Evolutionary conservation across 2,113 vertebrate species (phyloP), one percentile per base, ranked within the genome.

Genomic region (Hippocampus mohnikei): DNA sequence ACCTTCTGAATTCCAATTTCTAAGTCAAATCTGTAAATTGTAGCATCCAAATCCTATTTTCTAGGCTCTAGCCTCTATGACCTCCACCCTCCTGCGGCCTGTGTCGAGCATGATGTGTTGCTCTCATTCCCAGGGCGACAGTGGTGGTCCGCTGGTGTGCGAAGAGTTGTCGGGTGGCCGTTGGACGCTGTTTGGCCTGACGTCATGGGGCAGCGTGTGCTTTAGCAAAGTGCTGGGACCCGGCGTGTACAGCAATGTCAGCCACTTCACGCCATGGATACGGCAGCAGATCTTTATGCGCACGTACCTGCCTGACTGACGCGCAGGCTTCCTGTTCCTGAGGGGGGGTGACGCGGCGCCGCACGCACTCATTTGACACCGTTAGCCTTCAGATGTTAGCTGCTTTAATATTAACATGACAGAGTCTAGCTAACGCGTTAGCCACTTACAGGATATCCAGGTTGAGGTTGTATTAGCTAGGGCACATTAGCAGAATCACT

Each of bases 201-300:
- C 96, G 3, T 97, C 96, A 0, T 98, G 95, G 95, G 96, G 96
- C 70, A 95, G 94, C 0, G 93, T 96, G 60, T 97, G 95, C 83
- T 97, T 96, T 90, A 95, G 94, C 77, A 96, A 95, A 80, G 92
- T 95, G 25, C 86, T 95, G 61, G 95, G 95, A 41, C 96, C 96
- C 3, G 96, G 96, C 15, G 94, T 98, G 63, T 98, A 98, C 78
- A 95, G 94, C 85, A 98, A 98, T 0, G 95, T 98, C 67, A 94
- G 94, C 3, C 94, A 96, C 85, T 96, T 98, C 80, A 88, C 91
- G 1, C 86, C 93, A 61, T 98, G 96, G 96, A 96, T 97, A 74
- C 91, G 94, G 70, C 94, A 94, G 72, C 94, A 97, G 88, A 95
- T 98, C 81, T 97, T 96, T 76, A 92, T 93, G 68, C 94, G 94